A percentile compares a stretch with the other conserved stretches of the same genome.
These are phyloP conservation scores for Serinus canaria DNA, from an alignment of 2,113 vertebrate species.

Conservation along the genomic window DNA sequence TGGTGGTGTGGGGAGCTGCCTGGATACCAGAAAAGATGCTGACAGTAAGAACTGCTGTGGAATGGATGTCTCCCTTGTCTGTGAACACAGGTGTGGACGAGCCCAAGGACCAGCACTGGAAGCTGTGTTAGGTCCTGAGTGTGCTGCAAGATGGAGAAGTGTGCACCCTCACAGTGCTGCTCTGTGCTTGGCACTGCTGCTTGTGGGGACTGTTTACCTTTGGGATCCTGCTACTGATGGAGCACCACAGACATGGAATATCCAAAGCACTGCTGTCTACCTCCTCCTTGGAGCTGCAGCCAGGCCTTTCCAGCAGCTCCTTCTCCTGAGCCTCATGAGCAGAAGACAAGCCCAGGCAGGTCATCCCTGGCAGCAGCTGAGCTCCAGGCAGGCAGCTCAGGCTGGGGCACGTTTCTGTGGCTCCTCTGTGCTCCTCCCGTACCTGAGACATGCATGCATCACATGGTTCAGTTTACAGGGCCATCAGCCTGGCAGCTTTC, in stretches of 20 bases:
- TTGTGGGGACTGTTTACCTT: background rate
- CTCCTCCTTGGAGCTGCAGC: background rate
- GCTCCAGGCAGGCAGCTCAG: background rate
- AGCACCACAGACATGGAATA: background rate
- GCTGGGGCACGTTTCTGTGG: background rate
- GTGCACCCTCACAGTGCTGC: background rate
- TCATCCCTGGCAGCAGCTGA: background rate
- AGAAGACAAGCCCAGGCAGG: slow-evolving; percentile 11
- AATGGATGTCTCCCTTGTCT: background rate
- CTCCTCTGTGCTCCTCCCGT: background rate
- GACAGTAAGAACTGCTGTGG: background rate
- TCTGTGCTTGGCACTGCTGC: background rate
- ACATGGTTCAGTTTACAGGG: background rate
- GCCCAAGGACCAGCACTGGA: background rate
- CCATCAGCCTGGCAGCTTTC: slow-evolving; percentile 12
- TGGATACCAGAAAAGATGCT: background rate
- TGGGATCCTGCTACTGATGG: background rate
- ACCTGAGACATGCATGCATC: background rate
- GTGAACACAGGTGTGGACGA: background rate
- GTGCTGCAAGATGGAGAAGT: background rate
- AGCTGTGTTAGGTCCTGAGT: background rate
- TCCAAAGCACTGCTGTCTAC: background rate
- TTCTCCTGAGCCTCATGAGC: background rate
- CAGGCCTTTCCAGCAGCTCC: background rate
- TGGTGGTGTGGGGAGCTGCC: background rate